Conservation (phyloP, 2,888 invertebrate genomes). For the Drosophila kambysellisi region DNA sequence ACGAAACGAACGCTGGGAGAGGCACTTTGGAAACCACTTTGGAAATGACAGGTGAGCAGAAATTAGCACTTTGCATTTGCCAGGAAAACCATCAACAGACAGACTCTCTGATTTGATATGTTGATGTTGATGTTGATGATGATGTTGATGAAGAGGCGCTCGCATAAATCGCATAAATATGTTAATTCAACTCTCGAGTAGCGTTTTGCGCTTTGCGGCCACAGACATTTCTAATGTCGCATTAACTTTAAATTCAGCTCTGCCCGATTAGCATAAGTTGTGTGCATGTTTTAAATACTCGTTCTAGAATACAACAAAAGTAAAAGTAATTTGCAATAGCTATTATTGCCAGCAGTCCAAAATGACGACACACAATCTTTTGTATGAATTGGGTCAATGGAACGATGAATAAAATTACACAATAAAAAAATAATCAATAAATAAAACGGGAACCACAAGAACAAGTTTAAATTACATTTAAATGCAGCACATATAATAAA, state of each 20-base stretch:
- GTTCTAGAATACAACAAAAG: slow-evolving; percentile 50
- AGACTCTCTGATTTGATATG: slow-evolving; percentile 56
- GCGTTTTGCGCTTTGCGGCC: slow-evolving; percentile 53
- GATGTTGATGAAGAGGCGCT: slow-evolving; percentile 68
- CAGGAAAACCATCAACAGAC: slow-evolving; percentile 44
- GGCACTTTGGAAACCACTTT: slow-evolving; percentile 35
- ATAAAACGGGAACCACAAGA: slow-evolving; percentile 13
- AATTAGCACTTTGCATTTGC: slow-evolving; percentile 68
- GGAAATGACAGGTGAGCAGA: slow-evolving; percentile 58
- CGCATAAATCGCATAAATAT: slow-evolving; percentile 80
- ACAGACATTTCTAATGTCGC: slow-evolving; percentile 45
- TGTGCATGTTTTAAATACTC: slow-evolving; percentile 33
- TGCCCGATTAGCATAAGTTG: slow-evolving; percentile 68
- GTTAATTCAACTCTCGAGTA: slow-evolving; percentile 61
- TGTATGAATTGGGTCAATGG: slow-evolving; percentile 61
- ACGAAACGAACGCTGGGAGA: slow-evolving; percentile 12
- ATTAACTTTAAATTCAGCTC: slow-evolving; percentile 61
- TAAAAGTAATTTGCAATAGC: slow-evolving; percentile 42
- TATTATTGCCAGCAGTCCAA: slow-evolving; percentile 12
- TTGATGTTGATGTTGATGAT: slow-evolving; percentile 63
- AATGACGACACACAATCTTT: slow-evolving; percentile 22
- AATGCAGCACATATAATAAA: slow-evolving; percentile 12
- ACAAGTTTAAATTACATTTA: slow-evolving; percentile 26
- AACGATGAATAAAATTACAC: slow-evolving; percentile 53
- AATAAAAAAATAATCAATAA: background rate